phyloP scores from a whole-genome alignment of 2,113 vertebrate species.

The Capreolus pygargus region DNA sequence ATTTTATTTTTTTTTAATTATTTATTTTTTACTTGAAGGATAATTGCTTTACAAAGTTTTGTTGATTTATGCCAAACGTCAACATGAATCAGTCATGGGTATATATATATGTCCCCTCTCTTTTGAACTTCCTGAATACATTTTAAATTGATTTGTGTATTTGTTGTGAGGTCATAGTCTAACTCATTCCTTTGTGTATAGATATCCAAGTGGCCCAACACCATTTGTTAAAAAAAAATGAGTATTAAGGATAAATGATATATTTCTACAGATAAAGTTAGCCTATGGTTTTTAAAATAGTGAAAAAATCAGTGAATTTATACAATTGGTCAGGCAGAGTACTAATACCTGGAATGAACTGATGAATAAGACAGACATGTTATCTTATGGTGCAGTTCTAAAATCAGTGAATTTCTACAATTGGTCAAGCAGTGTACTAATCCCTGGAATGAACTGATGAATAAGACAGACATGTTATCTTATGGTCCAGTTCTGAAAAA shows the following conservation, averaged over 20 bases:
- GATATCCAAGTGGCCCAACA: not conserved
- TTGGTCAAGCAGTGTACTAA: not conserved
- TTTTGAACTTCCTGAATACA: not conserved
- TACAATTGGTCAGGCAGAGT: not conserved
- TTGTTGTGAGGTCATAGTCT: not conserved
- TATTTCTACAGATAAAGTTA: not conserved
- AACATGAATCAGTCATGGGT: not conserved
- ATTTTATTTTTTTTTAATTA: not conserved
- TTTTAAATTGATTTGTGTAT: slow-evolving; percentile 4
- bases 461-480: not conserved
- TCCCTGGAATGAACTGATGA: not conserved
- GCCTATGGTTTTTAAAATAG: not conserved
- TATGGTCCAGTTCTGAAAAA: not conserved
- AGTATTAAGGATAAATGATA: not conserved
- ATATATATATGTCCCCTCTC: not conserved
- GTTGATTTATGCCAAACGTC: not conserved
- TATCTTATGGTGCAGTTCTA: not conserved
- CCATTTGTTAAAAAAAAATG: not conserved
- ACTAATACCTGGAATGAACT: not conserved
- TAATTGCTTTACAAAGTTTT: not conserved
- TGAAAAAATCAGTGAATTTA: not conserved
- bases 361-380: not conserved
- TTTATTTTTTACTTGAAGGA: not conserved
- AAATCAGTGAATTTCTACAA: not conserved
- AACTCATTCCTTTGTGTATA: not conserved